Evolutionary conservation across 2,113 vertebrate species (phyloP), one percentile per base, ranked within the genome.

Genomic region (Thomomys bottae): DNA sequence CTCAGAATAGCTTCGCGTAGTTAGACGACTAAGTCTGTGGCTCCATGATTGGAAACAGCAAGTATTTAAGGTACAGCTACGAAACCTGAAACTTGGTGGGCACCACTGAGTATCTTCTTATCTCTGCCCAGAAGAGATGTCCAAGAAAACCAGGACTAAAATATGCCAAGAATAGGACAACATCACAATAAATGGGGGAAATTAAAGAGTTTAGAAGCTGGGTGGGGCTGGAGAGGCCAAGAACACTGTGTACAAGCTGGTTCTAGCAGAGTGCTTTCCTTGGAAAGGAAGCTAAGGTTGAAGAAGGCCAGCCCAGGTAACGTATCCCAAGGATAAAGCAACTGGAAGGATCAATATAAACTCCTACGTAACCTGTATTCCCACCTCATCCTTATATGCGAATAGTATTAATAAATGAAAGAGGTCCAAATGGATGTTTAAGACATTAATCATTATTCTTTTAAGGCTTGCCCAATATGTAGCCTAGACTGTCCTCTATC

Each of bases 41-140:
- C 54, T 84, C 76, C 15, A 7, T 54, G 38, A 91, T 64, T 87
- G n/a, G 9, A 70, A 91, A 42, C 83, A 88, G 68, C n/a, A 83
- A 75, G 59, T 36, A 84, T 3, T 75, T 59, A 73, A 80, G 30
- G 21, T 73, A 38, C 61, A 57, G 63, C 34, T 36, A 10, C 77
- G 64, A 42, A 18, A 59, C 89, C 63, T 11, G 18, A 77, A 32
- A 64, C 49, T 71, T 57, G 30, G 30, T 7, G 20, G 40, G 78
- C n/a, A 81, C 73, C 40, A 34, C 1, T 3, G 28, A 75, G 6
- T 71, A 78, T 14, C 10, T 30, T 59, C 38, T 57, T 0, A 1
- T 30, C 42, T 61, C 84, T 76, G 72, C 11, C 68, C 49, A 21
- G 2, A 79, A 88, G 80, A 21, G 38, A 54, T 54, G 49, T 54